Conservation (phyloP, 2,888 invertebrate genomes). For the Drosophila fulvimacula region DNA sequence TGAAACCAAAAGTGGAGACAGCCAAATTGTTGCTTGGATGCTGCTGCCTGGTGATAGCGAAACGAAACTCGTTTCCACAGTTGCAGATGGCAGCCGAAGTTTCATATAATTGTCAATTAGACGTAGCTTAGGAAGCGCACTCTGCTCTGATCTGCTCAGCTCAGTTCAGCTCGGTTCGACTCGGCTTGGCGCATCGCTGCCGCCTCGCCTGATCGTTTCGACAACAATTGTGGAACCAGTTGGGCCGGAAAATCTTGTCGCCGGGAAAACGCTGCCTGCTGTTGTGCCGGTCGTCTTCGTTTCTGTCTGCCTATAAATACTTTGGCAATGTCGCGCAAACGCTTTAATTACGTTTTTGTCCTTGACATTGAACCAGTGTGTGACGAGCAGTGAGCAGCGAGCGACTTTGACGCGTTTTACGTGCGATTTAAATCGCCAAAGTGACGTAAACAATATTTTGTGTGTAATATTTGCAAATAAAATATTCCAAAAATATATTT, state of each 20-base stretch:
- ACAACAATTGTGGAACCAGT: constrained; percentile 66
- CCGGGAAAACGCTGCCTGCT: constrained; percentile 65
- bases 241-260: constrained; percentile 76
- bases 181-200: constrained; percentile 38
- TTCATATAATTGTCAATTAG: constrained; percentile 73
- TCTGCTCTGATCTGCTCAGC: constrained; percentile 9
- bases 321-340: constrained; percentile 74
- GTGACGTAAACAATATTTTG: constrained; percentile 34
- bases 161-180: constrained; percentile 6
- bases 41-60: constrained; percentile 41
- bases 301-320: constrained; percentile 74
- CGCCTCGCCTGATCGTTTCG: constrained; percentile 27
- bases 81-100: constrained; percentile 26
- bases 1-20: constrained; percentile 74
- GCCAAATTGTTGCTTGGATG: constrained; percentile 37
- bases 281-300: constrained; percentile 61
- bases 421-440: constrained; percentile 50
- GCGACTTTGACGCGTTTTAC: constrained; percentile 53
- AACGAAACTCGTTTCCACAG: constrained; percentile 53
- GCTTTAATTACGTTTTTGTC: constrained; percentile 84
- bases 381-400: constrained; percentile 30
- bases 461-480: constrained; percentile 26
- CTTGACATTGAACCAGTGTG: constrained; percentile 81
- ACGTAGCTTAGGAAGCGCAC: constrained; percentile 65
- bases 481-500: constrained; percentile 11